phyloP scores from a whole-genome alignment of 1,140 invertebrate species.

The Camponotus floridanus region DNA sequence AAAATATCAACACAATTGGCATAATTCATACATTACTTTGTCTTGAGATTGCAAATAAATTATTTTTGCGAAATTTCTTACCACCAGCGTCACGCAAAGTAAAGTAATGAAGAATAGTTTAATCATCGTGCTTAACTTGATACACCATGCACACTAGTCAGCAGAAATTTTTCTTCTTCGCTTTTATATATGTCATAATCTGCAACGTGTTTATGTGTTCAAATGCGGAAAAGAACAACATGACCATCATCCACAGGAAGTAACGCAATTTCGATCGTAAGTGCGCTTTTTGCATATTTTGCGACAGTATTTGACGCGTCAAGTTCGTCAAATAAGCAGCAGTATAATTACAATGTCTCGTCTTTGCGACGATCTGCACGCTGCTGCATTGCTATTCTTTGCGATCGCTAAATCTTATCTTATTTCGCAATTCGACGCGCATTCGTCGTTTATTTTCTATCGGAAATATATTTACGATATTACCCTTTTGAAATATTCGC shows the following conservation, averaged over 20 bases:
- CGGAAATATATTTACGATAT: too few relatives aligned
- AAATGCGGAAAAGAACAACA: neutral
- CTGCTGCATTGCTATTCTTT: too few relatives aligned
- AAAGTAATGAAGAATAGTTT: slow-evolving; percentile 31
- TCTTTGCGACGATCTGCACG: neutral
- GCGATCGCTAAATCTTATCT: neutral
- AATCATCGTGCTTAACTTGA: slow-evolving; percentile 19
- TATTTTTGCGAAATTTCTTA: slow-evolving; percentile 7
- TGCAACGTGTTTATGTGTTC: neutral
- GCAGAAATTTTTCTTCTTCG: neutral
- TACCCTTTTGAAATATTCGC: neutral
- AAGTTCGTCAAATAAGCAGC: neutral
- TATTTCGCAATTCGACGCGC: neutral
- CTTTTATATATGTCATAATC: slow-evolving; percentile 36
- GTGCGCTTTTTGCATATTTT: neutral
- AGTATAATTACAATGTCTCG: slow-evolving; percentile 7
- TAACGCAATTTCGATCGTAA: slow-evolving; percentile 14
- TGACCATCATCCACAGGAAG: neutral
- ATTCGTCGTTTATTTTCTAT: neutral
- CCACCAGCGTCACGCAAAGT: slow-evolving; percentile 10
- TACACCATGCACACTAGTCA: neutral
- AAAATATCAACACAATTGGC: neutral
- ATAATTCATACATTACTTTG: neutral
- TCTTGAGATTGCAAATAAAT: neutral
- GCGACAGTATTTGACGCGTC: neutral